Base-by-base conservation (phyloP, 2,113 vertebrate genomes). In the Oryzias woworae region DNA sequence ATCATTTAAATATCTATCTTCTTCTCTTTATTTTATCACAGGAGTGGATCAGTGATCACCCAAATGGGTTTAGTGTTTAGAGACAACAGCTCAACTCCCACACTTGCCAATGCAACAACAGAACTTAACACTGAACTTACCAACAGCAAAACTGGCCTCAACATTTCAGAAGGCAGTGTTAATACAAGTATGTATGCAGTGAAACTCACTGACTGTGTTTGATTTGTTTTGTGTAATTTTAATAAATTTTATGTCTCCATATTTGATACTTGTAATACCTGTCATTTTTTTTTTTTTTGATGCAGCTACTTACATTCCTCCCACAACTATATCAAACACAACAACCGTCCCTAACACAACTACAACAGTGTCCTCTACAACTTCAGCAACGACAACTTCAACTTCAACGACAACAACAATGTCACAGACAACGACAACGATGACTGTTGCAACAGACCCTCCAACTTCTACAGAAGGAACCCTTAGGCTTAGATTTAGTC, bases 31-130 rank as follows among this genome's bases (percentile, higher is more conserved):
- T 36, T 36, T 36, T 12, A 36, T 36, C 36, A 36, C 36, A 36
- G 36, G 36, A 36, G 36, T 12, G 36, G 36, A 36, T 36, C 86
- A 44, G 79, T 88, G 22, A 10, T 51, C 7, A n/a, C 44, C 3
- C 0, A 65, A 12, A 52, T 45, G 26, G 59, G 68, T 28, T 63
- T 86, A 7, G 78, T 81, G 49, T 88, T 78, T 51, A 1, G 2
- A 15, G 4, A 70, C 49, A 2, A 0, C 50, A 44, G 0, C 7
- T 69, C 36, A 15, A 58, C 73, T 80, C 84, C 86, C 18, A 3
- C 66, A 18, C 2, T 15, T 14, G 53, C 0, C 13, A 24, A 0
- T 23, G 73, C 66, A 49, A 68, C 60, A 41, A 2, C 24, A 53
- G 12, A 16, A 5, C 22, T 83, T 2, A 36, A 1, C 20, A n/a